Evolutionary conservation across 2,888 invertebrate genomes (phyloP), one percentile per base, ranked within the genome.

Genomic region (Drosophila kanekoi): DNA sequence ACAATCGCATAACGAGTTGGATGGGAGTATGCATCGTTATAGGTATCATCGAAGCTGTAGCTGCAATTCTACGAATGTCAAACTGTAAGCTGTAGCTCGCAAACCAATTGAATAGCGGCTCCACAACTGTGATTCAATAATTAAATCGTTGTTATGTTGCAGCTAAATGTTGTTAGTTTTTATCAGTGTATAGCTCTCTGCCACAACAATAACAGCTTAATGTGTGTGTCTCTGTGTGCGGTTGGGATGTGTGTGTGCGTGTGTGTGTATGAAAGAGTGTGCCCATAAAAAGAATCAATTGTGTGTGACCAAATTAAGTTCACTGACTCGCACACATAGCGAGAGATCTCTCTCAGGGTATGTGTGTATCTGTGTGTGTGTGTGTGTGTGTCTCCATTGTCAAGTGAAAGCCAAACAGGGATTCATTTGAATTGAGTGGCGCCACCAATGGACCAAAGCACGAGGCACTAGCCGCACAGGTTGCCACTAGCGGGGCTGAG

Each of bases 251-350:
- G 38, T 58, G 57, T 37, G 49, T 41, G 44, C 38, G 16, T 49
- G 44, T 18, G 44, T 57, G 56, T 52, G 40, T 48, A 35, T 23
- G 53, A 58, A 49, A 57, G 66, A 51, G 74, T 68, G 69, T 63
- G 73, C 54, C 63, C 49, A 73, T 74, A 81, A 80, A 89, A 85
- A 85, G 83, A 90, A 88, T 91, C 90, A 91, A 90, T 90, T 90
- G 90, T 90, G 90, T 91, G 90, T 88, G 90, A 91, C 90, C 86
- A 90, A 90, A 90, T 91, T 90, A 91, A 90, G 90, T 91, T 90
- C 86, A 86, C 78, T 86, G 87, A 84, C 88, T 83, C 72, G 53
- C 70, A 60, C 74, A 69, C 51, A 60, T 44, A 49, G 33, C 41
- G 8, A 32, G 40, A 43, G 41, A 48, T 28, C 40, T 35, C 61